These are phyloP conservation scores for Proisotoma minuta DNA, from an alignment of 2,888 invertebrate genomes.

Conservation along the genomic window DNA sequence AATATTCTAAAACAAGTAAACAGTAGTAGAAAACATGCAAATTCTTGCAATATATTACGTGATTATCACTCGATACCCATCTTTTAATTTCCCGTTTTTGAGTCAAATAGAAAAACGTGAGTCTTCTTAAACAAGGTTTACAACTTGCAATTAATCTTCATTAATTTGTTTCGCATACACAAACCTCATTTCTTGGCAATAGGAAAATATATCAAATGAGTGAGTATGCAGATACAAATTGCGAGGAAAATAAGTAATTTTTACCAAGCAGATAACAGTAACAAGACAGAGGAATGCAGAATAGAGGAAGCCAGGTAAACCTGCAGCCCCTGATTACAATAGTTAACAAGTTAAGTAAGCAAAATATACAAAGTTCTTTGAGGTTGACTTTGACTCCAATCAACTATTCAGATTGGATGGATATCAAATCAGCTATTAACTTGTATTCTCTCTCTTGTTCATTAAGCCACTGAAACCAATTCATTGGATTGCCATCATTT, in stretches of 20 bases:
- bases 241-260: not conserved
- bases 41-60: too few relatives aligned
- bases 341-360: not conserved
- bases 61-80: too few relatives aligned
- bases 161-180: constrained; percentile 18
- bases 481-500: too few relatives aligned
- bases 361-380: not conserved
- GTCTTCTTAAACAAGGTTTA: constrained; percentile 23
- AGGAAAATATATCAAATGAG: not conserved
- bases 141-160: constrained; percentile 37
- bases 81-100: too few relatives aligned
- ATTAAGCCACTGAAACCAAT: constrained; percentile 8
- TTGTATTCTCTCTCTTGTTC: constrained; percentile 14
- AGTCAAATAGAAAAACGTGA: too few relatives aligned
- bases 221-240: not conserved
- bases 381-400: not conserved
- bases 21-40: too few relatives aligned
- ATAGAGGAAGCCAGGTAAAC: not conserved
- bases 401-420: not conserved
- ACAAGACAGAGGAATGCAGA: not conserved
- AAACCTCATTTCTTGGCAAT: constrained; percentile 4
- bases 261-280: not conserved
- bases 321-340: not conserved
- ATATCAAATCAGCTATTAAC: not conserved
- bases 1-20: too few relatives aligned